Evolutionary conservation across 2,113 vertebrate species (phyloP), one percentile per base, ranked within the genome.

Genomic region (Reinhardtius hippoglossoides): DNA sequence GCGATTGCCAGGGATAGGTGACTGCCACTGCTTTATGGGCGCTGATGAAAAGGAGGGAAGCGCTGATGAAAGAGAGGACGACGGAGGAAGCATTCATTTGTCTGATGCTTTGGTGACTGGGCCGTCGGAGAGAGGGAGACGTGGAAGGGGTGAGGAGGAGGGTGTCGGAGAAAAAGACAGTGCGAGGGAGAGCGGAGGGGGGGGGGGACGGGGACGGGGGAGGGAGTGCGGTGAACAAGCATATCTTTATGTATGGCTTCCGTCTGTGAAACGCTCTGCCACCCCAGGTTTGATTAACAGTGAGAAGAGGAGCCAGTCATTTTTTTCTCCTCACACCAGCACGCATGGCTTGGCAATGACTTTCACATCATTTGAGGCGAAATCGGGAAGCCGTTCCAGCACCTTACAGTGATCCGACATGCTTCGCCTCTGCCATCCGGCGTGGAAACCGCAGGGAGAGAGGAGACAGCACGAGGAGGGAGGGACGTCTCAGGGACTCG

Each of bases 231-330:
- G 78, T 50, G 85, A 89, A 90, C 88, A 91, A 91, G 87, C 87
- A 92, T 88, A 92, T 93, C 90, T 93, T 92, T 92, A 94, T 93
- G 92, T 92, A 92, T 91, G 88, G 86, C 78, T 85, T 85, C 85
- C 75, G 80, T 85, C 80, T 86, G 78, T 31, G 62, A 83, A 84
- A 80, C 59, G 78, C 83, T 85, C 88, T 81, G 80, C 80, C 82
- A 75, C 75, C 83, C 82, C 70, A 54, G 88, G 82, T 93, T 89
- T 91, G 91, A 93, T 91, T 90, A 92, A 91, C 87, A 87, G 83
- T 37, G 67, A 79, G 88, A 57, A 83, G 83, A 86, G 76, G 82
- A 91, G 91, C 78, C 77, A 86, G 82, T 88, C 83, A 82, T 89
- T 90, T 85, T 89, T 90, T 80, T 81, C 9, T 4, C 81, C 71